These are phyloP conservation scores for Chroicocephalus ridibundus DNA, from an alignment of 2,113 vertebrate genomes.

Conservation along the genomic window DNA sequence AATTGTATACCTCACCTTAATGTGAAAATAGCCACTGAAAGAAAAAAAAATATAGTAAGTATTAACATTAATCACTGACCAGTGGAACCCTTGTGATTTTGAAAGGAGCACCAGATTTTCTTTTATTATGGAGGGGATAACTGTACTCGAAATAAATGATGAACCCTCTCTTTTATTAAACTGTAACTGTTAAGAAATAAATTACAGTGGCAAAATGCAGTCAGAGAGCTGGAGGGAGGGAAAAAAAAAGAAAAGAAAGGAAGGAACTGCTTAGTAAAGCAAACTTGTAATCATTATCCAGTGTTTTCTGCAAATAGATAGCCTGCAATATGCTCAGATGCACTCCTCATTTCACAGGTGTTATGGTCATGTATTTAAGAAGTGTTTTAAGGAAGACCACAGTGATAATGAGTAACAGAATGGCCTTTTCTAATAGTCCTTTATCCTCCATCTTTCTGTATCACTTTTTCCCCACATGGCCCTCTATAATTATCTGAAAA, in stretches of 20 bases:
- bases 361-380: not conserved
- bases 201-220: not conserved
- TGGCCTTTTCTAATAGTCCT: not conserved
- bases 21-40: slow-evolving; percentile 19
- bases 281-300: not conserved
- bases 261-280: not conserved
- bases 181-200: not conserved
- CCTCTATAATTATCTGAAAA: not conserved
- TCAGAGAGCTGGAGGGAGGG: not conserved
- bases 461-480: too few relatives aligned
- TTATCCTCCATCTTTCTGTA: not conserved
- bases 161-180: not conserved
- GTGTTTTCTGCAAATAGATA: not conserved
- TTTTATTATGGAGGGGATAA: not conserved
- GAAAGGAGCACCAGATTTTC: not conserved
- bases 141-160: not conserved
- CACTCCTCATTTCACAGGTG: not conserved
- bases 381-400: not conserved
- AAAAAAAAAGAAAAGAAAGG: not conserved
- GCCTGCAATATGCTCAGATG: not conserved
- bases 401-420: not conserved
- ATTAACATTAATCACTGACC: not conserved
- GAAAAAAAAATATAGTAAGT: not conserved
- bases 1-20: slow-evolving; percentile 45
- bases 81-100: not conserved